phyloP scores from a whole-genome alignment of 2,888 invertebrate genomes.

The Siphlonurus alternatus region DNA sequence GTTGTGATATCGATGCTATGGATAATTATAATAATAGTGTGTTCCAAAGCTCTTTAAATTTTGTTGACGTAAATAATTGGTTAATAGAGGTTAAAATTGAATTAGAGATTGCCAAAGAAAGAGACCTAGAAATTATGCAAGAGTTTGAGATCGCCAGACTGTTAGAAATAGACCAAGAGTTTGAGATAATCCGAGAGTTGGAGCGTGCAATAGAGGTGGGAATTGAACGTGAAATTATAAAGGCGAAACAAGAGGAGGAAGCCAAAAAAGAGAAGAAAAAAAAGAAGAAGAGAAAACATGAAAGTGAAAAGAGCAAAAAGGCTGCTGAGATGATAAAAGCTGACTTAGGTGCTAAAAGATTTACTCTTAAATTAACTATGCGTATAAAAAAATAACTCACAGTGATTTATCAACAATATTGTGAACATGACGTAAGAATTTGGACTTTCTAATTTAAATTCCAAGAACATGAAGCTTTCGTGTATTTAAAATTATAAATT shows the following conservation, averaged over 20 bases:
- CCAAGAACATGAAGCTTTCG: too few species aligned
- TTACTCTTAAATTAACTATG: neutral
- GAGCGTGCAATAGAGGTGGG: too few species aligned
- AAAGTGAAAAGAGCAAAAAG: neutral
- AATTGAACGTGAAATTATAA: too few species aligned
- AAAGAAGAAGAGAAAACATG: neutral
- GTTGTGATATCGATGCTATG: neutral
- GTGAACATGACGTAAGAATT: too few species aligned
- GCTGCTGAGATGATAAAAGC: too few species aligned
- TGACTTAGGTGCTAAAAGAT: neutral
- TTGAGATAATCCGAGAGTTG: neutral
- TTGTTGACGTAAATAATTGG: neutral
- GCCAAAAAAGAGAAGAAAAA: neutral
- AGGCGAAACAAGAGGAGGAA: too few species aligned
- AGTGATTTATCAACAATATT: too few species aligned
- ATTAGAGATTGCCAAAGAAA: neutral
- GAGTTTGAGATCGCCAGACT: neutral
- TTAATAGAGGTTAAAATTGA: neutral
- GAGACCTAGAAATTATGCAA: too few species aligned
- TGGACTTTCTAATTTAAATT: too few species aligned
- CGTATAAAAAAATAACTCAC: neutral
- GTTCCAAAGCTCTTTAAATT: neutral
- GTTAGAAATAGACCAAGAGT: neutral
- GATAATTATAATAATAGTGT: neutral
- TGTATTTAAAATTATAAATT: too few species aligned